Base-by-base conservation (phyloP, 2,113 vertebrate species). In the Triplophysa siluroides region DNA sequence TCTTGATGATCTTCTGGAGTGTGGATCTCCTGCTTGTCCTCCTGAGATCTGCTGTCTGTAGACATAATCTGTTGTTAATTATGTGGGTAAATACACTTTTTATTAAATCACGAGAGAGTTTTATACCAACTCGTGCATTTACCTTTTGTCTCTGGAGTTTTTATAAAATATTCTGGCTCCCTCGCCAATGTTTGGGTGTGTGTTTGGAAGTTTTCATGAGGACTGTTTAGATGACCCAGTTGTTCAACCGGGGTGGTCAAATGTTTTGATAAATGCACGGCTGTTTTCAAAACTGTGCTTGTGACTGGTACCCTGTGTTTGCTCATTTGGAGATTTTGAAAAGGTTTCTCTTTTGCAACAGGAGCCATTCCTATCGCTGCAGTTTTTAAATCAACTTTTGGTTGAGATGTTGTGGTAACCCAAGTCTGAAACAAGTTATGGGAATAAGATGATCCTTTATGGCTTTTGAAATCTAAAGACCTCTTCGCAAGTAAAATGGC, bases 401-500 rank as follows among this genome's bases (percentile, higher is more conserved):
- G 45, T n/a, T 43, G 47, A 14, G 60, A 60, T 19, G 19, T 77
- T 76, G 72, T 1, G 65, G 76, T 50, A 47, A 23, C 26, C 61
- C 61, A 29, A 8, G 33, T 67, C 45, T 64, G 41, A 13, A 71
- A n/a, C 9, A 47, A 45, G 19, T 23, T 41, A 13, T 56, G 23
- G 56, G 68, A 70, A 72, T 56, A 38, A 41, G 43, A 54, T 16
- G 68, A 47, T 14, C 29, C 64, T 72, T 76, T 43, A 66, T 80
- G 74, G 29, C 24, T 33, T 45, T 50, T 84, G 14, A 21, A 76
- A 66, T 78, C 78, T 68, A 85, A 71, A 58, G 83, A 84, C 75
- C 83, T 85, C 74, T 86, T 86, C 74, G 81, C 66, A 52, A 78
- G 66, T 43, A 69, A 29, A 54, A 75, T 45, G 12, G 45, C 64